A percentile compares a stretch with the other conserved stretches of the same genome.
Conservation (phyloP, 2,888 invertebrate species). For the Chironomus tentans region DNA sequence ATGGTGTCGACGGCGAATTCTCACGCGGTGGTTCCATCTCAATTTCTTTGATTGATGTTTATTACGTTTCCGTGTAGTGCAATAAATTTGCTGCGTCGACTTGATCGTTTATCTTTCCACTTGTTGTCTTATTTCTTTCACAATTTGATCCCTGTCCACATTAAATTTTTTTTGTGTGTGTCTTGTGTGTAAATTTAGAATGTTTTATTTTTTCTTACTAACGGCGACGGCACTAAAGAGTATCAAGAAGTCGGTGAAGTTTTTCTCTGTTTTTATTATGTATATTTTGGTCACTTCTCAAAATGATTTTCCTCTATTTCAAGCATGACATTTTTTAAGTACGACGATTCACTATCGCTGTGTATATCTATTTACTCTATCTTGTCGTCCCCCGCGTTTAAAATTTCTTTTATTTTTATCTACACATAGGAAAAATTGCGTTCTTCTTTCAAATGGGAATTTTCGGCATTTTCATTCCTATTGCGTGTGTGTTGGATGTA, state of each 20-base stretch:
- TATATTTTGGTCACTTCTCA: constrained; percentile 17
- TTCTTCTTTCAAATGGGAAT: neutral
- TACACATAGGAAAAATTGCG: neutral
- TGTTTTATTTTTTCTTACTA: neutral
- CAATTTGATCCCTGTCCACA: constrained; percentile 6
- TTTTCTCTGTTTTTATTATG: neutral
- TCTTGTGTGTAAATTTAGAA: constrained; percentile 18
- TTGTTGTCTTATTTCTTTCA: neutral
- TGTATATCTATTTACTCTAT: neutral
- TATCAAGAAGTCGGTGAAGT: neutral
- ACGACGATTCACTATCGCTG: neutral
- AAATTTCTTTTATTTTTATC: neutral
- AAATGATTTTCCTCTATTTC: constrained; percentile 22
- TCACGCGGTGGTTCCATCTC: constrained; percentile 23
- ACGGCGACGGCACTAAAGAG: constrained; percentile 4
- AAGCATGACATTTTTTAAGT: constrained; percentile 13
- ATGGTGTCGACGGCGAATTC: constrained; percentile 25
- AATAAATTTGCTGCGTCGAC: neutral
- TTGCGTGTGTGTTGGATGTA: neutral
- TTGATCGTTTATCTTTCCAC: neutral
- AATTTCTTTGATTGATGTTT: neutral
- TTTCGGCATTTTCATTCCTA: neutral
- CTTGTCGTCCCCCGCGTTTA: neutral
- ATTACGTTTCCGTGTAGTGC: neutral
- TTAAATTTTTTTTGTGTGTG: constrained; percentile 11